Percentiles rank a stretch among this genome's conserved stretches.
Conservation (phyloP, 2,113 vertebrate species). For the Plecotus auritus region DNA sequence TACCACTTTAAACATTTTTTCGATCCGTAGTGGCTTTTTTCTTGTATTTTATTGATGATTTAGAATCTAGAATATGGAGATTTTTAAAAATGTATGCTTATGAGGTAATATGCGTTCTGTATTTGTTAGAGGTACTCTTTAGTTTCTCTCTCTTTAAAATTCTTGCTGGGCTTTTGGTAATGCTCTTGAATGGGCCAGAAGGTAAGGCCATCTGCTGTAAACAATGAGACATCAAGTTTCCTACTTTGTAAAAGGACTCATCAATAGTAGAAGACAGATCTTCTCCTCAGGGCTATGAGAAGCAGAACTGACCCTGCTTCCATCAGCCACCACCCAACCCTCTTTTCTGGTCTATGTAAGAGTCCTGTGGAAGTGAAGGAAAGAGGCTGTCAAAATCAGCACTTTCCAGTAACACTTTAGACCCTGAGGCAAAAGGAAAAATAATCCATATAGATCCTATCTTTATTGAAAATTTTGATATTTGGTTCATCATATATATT, state of each 20-base stretch:
- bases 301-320: neutral
- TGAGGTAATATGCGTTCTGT: neutral
- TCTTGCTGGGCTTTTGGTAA: neutral
- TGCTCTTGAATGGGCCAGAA: neutral
- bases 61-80: neutral
- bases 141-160: slow-evolving; percentile 9
- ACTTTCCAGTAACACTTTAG: neutral
- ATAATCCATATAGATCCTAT: neutral
- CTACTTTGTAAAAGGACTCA: neutral
- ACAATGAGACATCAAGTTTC: neutral
- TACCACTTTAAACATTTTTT: neutral
- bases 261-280: neutral
- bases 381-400: neutral
- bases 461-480: neutral
- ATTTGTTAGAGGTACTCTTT: neutral
- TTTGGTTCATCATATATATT: neutral
- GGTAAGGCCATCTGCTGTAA: neutral
- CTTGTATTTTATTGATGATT: neutral
- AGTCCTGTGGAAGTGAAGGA: neutral
- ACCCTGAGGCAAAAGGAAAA: neutral
- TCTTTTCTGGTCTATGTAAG: neutral
- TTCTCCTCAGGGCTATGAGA: neutral
- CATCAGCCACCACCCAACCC: too few relatives aligned
- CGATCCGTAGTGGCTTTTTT: neutral
- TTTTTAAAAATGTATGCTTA: neutral